phyloP scores from a whole-genome alignment of 2,888 invertebrate genomes.

The Leucophenga montana region DNA sequence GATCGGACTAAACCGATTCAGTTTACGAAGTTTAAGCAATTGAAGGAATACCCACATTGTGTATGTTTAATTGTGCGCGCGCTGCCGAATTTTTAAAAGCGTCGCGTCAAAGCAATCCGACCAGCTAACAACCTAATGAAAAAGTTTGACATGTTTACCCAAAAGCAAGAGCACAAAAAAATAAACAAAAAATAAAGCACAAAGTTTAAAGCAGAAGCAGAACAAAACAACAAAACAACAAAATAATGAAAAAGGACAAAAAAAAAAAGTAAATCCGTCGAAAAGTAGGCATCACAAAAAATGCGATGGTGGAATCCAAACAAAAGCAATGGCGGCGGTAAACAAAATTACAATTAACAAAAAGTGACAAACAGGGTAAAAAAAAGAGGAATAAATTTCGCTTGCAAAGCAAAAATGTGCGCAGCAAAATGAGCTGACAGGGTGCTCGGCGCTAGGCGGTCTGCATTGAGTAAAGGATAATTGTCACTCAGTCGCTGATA shows the following conservation, averaged over 20 bases:
- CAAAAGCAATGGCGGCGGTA: slow-evolving; percentile 38
- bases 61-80: slow-evolving; percentile 60
- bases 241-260: slow-evolving; percentile 21
- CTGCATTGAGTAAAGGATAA: no score
- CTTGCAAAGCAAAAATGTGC: no score
- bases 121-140: slow-evolving; percentile 50
- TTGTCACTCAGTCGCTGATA: no score
- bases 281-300: no score
- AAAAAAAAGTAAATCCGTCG: not conserved
- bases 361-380: slow-evolving; percentile 51
- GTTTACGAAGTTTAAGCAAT: no score
- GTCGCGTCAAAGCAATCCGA: slow-evolving; percentile 43
- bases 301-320: not conserved
- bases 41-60: no score
- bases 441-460: no score
- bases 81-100: slow-evolving; percentile 43
- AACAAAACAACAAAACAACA: slow-evolving; percentile 26
- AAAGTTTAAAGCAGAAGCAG: not conserved
- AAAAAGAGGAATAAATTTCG: no score
- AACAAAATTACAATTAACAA: slow-evolving; percentile 67
- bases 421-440: no score
- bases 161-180: not conserved
- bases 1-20: no score
- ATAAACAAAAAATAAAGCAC: no score
- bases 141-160: slow-evolving; percentile 48